Base-by-base conservation (phyloP, 2,888 invertebrate species). In the Adelognathus sp. region DNA sequence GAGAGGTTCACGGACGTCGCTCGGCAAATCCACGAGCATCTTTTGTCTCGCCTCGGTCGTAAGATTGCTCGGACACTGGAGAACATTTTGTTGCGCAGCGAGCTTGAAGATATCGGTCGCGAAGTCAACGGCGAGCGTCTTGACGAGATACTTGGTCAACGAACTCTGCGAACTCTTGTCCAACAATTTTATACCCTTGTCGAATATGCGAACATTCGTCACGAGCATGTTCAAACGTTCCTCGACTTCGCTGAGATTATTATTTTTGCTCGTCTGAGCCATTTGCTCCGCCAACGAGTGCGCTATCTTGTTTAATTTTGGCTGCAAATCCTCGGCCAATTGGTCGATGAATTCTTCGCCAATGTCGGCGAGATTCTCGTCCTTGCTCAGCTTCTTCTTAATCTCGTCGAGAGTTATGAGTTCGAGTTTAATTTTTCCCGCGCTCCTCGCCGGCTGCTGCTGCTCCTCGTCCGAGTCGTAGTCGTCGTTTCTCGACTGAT, bases 101-200 rank as follows among this genome's bases (percentile, higher is more conserved):
- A 97, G 96, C 85, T 95, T 94, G 79, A 97, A 94, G 64, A 98
- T 93, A 86, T 96, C 95, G 75, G 95, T 96, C 14, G 95, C 93
- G 73, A 97, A 94, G 87, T 98, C 98, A 29, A 96, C 94, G 54
- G 97, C 97, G 54, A 97, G 92, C 0, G 97, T 95, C 91, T 97
- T 97, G 31, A 98, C 91, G 50, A 98, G 92, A 92, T 98, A 97
- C 90, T 97, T 97, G 0, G 94, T 93, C 82, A 98, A 92, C 78
- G 95, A 95, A 0, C 92, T 81, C 90, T 97, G 97, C 24, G 94
- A 93, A 76, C 94, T 94, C 56, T 92, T 87, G 0, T 95, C 92
- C 14, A 96, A 92, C 11, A 93, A 87, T 88, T 93, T 96, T 2
- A 96, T 92, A 0, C 97, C 97, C 88, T 96, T 97, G 84, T 96